These are phyloP conservation scores for Tachina grossa DNA, from an alignment of 2,888 invertebrate genomes.

Conservation along the genomic window DNA sequence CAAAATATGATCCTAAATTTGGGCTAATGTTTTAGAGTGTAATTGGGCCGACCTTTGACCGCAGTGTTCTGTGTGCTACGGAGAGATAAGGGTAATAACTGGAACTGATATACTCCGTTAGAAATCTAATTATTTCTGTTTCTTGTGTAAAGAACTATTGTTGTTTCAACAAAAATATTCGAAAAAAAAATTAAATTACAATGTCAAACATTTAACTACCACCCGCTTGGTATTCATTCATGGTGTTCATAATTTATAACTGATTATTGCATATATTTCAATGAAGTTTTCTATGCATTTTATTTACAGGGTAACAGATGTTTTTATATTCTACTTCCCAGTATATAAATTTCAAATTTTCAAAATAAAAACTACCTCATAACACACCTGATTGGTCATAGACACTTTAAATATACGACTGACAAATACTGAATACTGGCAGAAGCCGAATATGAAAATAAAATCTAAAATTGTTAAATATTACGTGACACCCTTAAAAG, in stretches of 20 bases:
- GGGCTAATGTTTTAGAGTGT: no score
- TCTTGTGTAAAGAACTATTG: neutral
- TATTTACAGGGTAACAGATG: slow-evolving; percentile 68
- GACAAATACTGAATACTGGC: slow-evolving; percentile 17
- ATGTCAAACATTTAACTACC: slow-evolving; percentile 51
- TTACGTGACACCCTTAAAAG: slow-evolving; percentile 62
- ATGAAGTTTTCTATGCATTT: slow-evolving; percentile 61
- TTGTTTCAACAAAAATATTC: neutral
- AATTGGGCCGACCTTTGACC: no score
- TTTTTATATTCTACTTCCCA: slow-evolving; percentile 58
- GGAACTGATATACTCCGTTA: no score
- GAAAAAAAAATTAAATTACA: slow-evolving; percentile 39
- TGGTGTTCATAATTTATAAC: slow-evolving; percentile 49
- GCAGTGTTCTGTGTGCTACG: no score
- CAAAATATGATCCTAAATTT: no score
- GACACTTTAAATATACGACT: slow-evolving; percentile 36
- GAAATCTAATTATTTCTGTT: no score
- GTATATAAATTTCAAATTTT: slow-evolving; percentile 56
- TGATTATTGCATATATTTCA: slow-evolving; percentile 61
- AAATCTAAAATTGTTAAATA: slow-evolving; percentile 53
- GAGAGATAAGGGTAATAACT: no score
- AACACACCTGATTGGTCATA: slow-evolving; percentile 61
- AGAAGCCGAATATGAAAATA: neutral
- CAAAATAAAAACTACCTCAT: slow-evolving; percentile 20
- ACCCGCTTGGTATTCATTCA: slow-evolving; percentile 3